Evolutionary conservation across 2,888 invertebrate genomes (phyloP).

Genomic region (Ornithoptera alexandrae): DNA sequence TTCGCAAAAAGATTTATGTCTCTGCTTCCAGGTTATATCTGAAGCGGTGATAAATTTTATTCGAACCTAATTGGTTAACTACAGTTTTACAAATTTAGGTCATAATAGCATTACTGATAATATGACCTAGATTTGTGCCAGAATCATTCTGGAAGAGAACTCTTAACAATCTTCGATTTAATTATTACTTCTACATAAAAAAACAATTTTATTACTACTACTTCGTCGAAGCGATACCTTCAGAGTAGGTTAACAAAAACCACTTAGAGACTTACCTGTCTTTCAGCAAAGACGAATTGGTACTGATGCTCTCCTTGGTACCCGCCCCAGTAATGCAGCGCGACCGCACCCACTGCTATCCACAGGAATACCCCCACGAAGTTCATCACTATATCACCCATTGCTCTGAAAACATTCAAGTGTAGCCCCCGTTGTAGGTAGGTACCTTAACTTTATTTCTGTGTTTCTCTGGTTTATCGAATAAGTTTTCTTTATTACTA

Average conservation of each 20-base stretch:
- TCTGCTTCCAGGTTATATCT: too few relatives aligned
- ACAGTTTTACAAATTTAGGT: too few relatives aligned
- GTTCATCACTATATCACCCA: slow-evolving; percentile 92
- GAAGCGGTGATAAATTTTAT: too few relatives aligned
- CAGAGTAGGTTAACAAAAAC: neutral
- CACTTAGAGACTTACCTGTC: slow-evolving; percentile 75
- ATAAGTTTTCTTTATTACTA: too few relatives aligned
- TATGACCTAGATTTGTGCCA: neutral
- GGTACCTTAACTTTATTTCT: neutral
- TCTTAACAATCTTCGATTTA: neutral
- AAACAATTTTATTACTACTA: neutral
- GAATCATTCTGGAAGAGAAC: neutral
- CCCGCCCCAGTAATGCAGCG: slow-evolving; percentile 93
- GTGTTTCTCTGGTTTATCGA: too few relatives aligned
- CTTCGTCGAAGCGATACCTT: too few relatives aligned
- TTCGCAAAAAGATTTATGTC: too few relatives aligned
- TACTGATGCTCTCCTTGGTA: slow-evolving; percentile 90
- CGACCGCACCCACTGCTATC: slow-evolving; percentile 91
- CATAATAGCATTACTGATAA: too few relatives aligned
- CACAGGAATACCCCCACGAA: slow-evolving; percentile 91
- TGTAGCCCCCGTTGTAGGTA: neutral
- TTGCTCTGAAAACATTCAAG: slow-evolving; percentile 75
- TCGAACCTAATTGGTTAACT: too few relatives aligned
- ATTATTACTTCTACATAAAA: neutral
- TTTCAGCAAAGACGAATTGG: slow-evolving; percentile 85